Evolutionary conservation across 2,888 invertebrate genomes (phyloP), one percentile per base, ranked within the genome.

Genomic region (Frankliniella intonsa): DNA sequence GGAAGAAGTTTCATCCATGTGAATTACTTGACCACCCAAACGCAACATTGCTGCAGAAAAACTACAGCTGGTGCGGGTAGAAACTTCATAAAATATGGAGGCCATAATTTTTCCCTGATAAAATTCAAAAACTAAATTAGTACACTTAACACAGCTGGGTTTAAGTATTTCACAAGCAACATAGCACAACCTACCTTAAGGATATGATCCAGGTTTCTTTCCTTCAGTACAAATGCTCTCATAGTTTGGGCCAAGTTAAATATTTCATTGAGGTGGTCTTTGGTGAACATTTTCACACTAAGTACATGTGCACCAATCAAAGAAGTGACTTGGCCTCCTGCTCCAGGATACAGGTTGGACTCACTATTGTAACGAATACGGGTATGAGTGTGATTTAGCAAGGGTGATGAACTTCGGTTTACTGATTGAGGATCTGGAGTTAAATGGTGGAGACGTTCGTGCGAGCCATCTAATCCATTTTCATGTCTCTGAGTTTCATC

Each of bases 11-110:
- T 95, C 94, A 87, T 98, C 95, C 89, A 98, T 95, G 86, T 94
- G 92, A 85, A 98, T 93, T 0, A 99, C 97, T 49, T 93, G 92
- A 0, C 99, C 99, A 11, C 99, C 99, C 9, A 99, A 91, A 84
- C 98, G 91, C 87, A 96, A 95, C 97, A 99, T 98, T 0, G 99
- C 99, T 0, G 97, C 96, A 0, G 96, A 92, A 89, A 99, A 99
- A 87, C 98, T 99, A 87, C 96, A 96, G 85, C 94, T 94, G 0
- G 99, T 99, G 83, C 99, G 91, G 0, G 99, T 99, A 87, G 98
- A 98, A 0, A 94, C 97, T 91, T 99, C 99, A 88, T 97, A 99
- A 88, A 99, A 99, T 87, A 99, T 92, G 0, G 95, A 96, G 5
- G 97, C 95, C 96, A 99, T 95, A 5, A 98, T 91, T 90, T 97